These are phyloP conservation scores for Leptinotarsa defecta DNA, from an alignment of 1,140 invertebrate species.

Conservation along the genomic window DNA sequence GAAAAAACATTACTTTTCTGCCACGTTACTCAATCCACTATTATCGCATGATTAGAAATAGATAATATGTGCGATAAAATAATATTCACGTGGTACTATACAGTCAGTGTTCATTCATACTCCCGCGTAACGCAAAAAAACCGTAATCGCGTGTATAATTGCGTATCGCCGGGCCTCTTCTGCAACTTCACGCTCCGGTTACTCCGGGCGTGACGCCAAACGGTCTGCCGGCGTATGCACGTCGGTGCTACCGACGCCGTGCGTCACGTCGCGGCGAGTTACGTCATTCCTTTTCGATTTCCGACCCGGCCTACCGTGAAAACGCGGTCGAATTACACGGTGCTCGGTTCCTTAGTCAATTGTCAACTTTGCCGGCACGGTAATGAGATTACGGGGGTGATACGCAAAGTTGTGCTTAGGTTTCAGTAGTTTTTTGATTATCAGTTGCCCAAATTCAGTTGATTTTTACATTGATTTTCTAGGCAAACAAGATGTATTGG, in stretches of 20 bases:
- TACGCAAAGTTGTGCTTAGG: background rate
- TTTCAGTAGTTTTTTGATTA: too few species aligned
- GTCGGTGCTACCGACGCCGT: background rate
- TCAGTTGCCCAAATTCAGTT: too few species aligned
- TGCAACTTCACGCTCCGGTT: background rate
- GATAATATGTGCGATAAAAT: too few species aligned
- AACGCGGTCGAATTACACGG: conserved; percentile 41
- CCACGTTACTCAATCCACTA: too few species aligned
- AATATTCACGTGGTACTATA: too few species aligned
- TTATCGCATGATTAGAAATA: too few species aligned
- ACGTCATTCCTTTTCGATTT: conserved; percentile 40
- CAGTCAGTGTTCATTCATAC: too few species aligned
- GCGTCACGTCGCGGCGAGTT: conserved; percentile 12
- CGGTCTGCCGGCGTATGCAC: conserved; percentile 10
- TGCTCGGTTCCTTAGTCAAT: conserved; percentile 28
- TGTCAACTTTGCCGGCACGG: conserved; percentile 30
- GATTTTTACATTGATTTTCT: too few species aligned
- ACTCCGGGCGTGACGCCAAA: background rate
- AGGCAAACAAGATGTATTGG: too few species aligned
- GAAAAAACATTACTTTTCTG: too few species aligned
- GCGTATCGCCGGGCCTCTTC: background rate
- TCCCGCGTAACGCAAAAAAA: too few species aligned
- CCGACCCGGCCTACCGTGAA: conserved; percentile 39
- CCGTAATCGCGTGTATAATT: too few species aligned
- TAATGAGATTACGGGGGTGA: background rate